Evolutionary conservation across 2,797 vertebrate species (phyloP).

Genomic region (Girardinus metallicus): DNA sequence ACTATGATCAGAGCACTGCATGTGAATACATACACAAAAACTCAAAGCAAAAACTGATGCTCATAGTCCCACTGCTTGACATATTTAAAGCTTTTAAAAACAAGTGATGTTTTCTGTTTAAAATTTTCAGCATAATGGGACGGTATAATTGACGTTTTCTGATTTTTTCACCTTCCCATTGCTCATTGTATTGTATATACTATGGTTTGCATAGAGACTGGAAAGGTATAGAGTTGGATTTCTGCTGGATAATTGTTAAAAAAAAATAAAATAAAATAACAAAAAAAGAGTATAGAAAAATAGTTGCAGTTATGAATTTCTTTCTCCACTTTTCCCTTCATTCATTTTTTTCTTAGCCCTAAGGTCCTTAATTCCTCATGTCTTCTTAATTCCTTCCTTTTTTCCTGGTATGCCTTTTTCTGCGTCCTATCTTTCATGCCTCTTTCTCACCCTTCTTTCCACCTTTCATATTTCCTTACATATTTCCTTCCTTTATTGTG

Average conservation of each 20-base stretch:
- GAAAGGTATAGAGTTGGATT: not conserved
- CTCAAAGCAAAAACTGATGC: conserved; percentile 10
- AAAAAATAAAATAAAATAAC: not conserved
- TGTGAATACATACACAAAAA: conserved; percentile 28
- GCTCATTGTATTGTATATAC: conserved; percentile 2
- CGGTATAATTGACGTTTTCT: conserved; percentile 2
- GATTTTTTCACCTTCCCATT: conserved; percentile 10
- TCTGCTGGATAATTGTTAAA: not conserved
- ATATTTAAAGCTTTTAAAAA: conserved; percentile 30
- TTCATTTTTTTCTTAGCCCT: not conserved
- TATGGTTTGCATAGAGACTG: not conserved
- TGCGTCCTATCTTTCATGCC: no score
- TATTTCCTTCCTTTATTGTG: no score
- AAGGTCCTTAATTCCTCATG: not conserved
- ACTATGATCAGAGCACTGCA: conserved; percentile 41
- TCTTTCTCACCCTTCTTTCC: no score
- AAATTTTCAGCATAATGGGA: conserved; percentile 17
- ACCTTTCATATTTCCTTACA: no score
- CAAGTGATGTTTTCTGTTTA: conserved; percentile 31
- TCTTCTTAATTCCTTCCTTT: no score
- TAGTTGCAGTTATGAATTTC: not conserved
- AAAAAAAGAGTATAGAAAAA: not conserved
- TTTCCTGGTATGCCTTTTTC: no score
- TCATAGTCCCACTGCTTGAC: conserved; percentile 12
- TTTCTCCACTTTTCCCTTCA: not conserved